Conservation (phyloP, 2,888 invertebrate species). For the Philereme transversata region DNA sequence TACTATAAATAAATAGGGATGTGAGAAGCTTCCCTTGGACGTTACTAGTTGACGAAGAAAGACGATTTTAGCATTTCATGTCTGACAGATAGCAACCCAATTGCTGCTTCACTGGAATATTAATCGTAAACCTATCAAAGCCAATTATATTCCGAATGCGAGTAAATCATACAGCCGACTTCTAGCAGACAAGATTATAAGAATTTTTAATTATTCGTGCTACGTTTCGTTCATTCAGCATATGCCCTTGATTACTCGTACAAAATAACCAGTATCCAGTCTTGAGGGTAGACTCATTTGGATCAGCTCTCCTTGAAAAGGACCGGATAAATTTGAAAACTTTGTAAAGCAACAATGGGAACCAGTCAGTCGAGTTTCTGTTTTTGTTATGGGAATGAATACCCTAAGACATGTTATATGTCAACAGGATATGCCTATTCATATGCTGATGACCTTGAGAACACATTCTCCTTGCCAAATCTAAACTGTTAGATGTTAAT, state of each 20-base stretch:
- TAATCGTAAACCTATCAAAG: too few species aligned
- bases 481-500: slow-evolving; percentile 38
- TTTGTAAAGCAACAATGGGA: slow-evolving; percentile 18
- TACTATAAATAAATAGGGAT: too few species aligned
- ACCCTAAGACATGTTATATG: slow-evolving; percentile 18
- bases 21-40: too few species aligned
- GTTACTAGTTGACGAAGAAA: too few species aligned
- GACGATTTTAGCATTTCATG: too few species aligned
- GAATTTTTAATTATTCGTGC: not conserved
- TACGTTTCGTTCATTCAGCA: slow-evolving; percentile 4
- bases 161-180: too few species aligned
- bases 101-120: too few species aligned
- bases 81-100: too few species aligned
- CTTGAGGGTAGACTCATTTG: slow-evolving; percentile 4
- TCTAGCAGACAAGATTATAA: too few species aligned
- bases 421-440: slow-evolving; percentile 43
- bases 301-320: slow-evolving; percentile 18
- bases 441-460: slow-evolving; percentile 65
- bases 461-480: slow-evolving; percentile 66
- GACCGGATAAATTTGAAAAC: slow-evolving; percentile 27
- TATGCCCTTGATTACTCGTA: slow-evolving; percentile 4
- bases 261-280: slow-evolving; percentile 9
- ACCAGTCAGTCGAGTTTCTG: slow-evolving; percentile 18
- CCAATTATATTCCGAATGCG: too few species aligned
- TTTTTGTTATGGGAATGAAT: slow-evolving; percentile 27